phyloP scores from a whole-genome alignment of 2,113 vertebrate genomes.

The Tenebrosternarchus preto region DNA sequence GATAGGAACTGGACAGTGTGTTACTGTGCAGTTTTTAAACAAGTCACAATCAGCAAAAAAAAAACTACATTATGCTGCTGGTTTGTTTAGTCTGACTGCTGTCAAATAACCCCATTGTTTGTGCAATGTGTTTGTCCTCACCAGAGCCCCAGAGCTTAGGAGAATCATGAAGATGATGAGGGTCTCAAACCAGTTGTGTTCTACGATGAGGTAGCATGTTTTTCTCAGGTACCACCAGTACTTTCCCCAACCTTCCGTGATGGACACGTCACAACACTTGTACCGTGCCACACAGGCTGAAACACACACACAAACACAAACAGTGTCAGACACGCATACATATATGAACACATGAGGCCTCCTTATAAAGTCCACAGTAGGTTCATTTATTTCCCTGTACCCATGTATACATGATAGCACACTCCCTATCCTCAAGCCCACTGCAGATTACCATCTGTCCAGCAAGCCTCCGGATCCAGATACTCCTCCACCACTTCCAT shows the following conservation, averaged over 20 bases:
- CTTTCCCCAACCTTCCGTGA: constrained; percentile 91
- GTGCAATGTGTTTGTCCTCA: constrained; percentile 63
- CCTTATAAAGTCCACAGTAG: no score
- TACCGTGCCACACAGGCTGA: constrained; percentile 90
- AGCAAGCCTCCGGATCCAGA: constrained; percentile 94
- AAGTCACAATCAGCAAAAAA: no score
- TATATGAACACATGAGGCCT: background rate
- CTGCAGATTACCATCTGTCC: constrained; percentile 85
- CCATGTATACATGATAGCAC: no score
- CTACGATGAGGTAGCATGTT: constrained; percentile 96
- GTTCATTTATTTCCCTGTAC: no score
- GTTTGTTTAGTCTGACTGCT: background rate
- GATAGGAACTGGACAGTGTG: background rate
- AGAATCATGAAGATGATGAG: constrained; percentile 99
- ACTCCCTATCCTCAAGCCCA: background rate
- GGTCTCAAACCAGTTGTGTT: constrained; percentile 98
- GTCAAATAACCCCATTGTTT: background rate
- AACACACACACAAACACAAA: constrained; percentile 21
- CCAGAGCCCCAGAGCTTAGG: constrained; percentile 95
- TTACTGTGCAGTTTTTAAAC: background rate
- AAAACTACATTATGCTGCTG: background rate
- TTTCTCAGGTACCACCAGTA: constrained; percentile 97
- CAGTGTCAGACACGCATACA: constrained; percentile 17
- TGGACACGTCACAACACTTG: constrained; percentile 90
- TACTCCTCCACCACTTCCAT: constrained; percentile 95